A percentile compares a stretch with the other conserved stretches of the same genome.
phyloP scores from a whole-genome alignment of 2,113 vertebrate species.

The Regulus satrapa region DNA sequence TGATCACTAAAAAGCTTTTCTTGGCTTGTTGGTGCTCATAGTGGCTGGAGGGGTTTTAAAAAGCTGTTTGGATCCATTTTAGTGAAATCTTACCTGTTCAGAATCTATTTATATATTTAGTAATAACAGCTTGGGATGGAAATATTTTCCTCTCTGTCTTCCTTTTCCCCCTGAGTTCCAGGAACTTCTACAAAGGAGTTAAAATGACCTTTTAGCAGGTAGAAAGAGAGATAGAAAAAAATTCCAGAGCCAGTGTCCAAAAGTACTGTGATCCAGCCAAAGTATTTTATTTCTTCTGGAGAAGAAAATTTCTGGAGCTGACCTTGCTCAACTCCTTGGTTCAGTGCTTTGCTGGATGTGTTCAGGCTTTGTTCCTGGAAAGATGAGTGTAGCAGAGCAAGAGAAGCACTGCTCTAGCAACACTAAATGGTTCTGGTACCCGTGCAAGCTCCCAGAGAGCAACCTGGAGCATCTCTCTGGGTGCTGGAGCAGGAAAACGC shows the following conservation, averaged over 20 bases:
- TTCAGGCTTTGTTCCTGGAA: neutral
- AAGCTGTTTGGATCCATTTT: conserved; percentile 1
- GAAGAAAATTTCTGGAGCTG: neutral
- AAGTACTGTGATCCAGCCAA: neutral
- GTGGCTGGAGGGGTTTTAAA: conserved; percentile 38
- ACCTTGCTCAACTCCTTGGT: neutral
- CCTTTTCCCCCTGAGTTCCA: neutral
- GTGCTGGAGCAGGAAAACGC: neutral
- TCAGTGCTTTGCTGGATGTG: neutral
- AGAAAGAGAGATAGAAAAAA: neutral
- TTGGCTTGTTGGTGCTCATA: neutral
- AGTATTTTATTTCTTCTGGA: neutral
- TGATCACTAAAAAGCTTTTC: conserved; percentile 41
- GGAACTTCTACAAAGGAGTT: neutral
- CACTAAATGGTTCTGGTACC: neutral
- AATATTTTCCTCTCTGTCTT: neutral
- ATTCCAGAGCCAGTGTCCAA: neutral
- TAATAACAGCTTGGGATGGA: neutral
- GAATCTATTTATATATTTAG: neutral
- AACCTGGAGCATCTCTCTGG: neutral
- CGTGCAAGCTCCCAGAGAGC: fast-evolving
- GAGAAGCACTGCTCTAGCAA: neutral
- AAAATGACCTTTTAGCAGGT: neutral
- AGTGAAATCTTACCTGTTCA: neutral
- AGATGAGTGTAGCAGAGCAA: neutral